Base-by-base conservation (phyloP, 1,140 invertebrate species). In the Polyergus mexicanus region DNA sequence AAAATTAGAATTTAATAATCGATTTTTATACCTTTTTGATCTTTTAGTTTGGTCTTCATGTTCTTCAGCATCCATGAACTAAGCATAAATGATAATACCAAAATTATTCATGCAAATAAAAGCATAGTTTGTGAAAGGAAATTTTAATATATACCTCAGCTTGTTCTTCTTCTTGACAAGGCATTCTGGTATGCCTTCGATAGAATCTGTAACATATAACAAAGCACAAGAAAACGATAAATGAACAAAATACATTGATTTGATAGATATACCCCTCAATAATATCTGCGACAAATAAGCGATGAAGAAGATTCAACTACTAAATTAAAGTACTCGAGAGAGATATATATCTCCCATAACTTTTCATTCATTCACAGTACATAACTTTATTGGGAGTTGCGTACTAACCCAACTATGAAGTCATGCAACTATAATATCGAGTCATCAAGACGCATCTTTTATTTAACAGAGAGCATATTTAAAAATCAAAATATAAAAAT, bases 111-210 rank as follows among this genome's bases (percentile, higher is more conserved):
- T 56, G 2, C 19, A 4, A 47, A 19, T 6, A 41, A 88, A 44
- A 4, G 11, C 0, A 83, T 7, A 71, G 19, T 32, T 32, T 56
- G 3, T 5, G 56, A 13, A 85, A 76, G 35, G n/a, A 51, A 72
- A 66, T 47, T 35, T 71, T 28, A 58, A 47, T 78, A 63, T 32
- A 10, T 92, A 94, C 93, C 92, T 94, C 92, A 92, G 85, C 92
- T 93, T 86, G 92, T 92, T 92, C 93, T 84, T 93, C 92, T 90
- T 85, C 92, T 91, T 91, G 91, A 88, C 77, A 91, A 68, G 89
- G 91, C 87, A 93, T 92, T 71, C 89, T 90, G 84, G 92, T 92
- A 87, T 94, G 92, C 77, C 90, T 91, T 86, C 78, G 91, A 85
- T 93, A 92, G 68, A 90, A 91, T 75, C 93, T 94, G 66, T 19